phyloP scores from a whole-genome alignment of 2,113 vertebrate genomes.

The Pampusana beccarii region DNA sequence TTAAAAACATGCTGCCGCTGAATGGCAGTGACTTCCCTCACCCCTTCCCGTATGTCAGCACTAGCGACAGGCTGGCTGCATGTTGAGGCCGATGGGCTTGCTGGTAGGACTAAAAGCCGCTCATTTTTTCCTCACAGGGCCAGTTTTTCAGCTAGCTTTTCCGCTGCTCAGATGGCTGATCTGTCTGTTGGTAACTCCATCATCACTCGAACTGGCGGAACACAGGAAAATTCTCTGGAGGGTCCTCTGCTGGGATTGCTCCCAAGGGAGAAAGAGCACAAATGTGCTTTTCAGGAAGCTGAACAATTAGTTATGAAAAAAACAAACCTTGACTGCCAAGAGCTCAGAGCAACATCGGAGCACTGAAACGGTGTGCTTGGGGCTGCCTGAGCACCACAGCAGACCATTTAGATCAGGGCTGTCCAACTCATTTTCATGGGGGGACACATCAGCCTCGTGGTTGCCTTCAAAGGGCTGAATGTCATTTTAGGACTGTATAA shows the following conservation, averaged over 20 bases:
- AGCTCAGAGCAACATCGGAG: background rate
- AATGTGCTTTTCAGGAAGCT: background rate
- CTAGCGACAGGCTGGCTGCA: background rate
- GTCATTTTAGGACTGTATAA: too few species aligned
- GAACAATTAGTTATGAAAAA: conserved; percentile 38
- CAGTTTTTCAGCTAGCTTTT: background rate
- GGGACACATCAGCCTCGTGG: too few species aligned
- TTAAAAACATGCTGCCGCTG: background rate
- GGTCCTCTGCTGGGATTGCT: background rate
- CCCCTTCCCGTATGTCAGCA: background rate
- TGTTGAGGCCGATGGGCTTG: fast-evolving
- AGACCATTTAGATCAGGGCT: background rate
- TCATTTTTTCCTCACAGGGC: background rate
- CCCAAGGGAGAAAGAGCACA: background rate
- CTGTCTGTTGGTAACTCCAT: background rate
- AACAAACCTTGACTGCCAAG: background rate
- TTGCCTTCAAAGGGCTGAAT: too few species aligned
- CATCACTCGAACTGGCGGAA: background rate
- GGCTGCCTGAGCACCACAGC: background rate
- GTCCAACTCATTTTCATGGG: too few species aligned
- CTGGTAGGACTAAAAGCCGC: background rate
- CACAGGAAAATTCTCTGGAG: background rate
- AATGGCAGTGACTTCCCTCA: background rate
- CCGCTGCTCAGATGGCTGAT: background rate
- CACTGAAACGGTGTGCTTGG: background rate